Conservation (phyloP, 1,140 invertebrate species). For the Bombus superbus region DNA sequence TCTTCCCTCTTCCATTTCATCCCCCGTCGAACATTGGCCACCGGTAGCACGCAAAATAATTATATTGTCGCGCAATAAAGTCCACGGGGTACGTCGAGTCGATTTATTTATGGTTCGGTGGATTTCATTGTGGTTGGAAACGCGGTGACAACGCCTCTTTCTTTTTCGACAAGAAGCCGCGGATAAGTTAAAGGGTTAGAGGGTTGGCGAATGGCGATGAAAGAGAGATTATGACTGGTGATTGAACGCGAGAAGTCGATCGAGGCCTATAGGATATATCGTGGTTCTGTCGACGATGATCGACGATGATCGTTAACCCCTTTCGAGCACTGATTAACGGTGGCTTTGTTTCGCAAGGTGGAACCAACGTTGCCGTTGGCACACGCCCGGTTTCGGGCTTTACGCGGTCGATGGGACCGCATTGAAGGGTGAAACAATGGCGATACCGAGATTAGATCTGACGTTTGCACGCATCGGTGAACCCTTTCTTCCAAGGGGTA, state of each 20-base stretch:
- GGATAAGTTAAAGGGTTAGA: neutral
- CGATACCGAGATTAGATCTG: conserved; percentile 33
- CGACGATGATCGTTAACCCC: conserved; percentile 50
- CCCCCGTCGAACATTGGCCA: neutral
- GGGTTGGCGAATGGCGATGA: neutral
- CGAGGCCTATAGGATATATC: neutral
- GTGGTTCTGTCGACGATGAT: conserved; percentile 26
- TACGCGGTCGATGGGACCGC: conserved; percentile 31
- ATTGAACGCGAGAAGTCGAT: conserved; percentile 35
- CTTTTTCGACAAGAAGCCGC: neutral
- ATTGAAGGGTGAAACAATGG: conserved; percentile 51
- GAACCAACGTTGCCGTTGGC: conserved; percentile 37
- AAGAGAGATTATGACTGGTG: neutral
- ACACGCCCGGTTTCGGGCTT: conserved; percentile 55
- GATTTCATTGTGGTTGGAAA: conserved; percentile 51
- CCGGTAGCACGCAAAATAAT: conserved; percentile 68
- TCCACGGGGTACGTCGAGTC: conserved; percentile 64
- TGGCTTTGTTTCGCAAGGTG: conserved; percentile 47
- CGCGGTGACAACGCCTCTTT: conserved; percentile 25
- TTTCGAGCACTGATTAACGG: conserved; percentile 19
- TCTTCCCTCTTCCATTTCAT: neutral
- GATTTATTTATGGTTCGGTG: conserved; percentile 67
- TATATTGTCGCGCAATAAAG: conserved; percentile 79
- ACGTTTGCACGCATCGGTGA: conserved; percentile 62
- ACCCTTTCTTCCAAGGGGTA: conserved; percentile 48